Conservation (phyloP, 2,113 vertebrate species). For the Vicugna pacos region DNA sequence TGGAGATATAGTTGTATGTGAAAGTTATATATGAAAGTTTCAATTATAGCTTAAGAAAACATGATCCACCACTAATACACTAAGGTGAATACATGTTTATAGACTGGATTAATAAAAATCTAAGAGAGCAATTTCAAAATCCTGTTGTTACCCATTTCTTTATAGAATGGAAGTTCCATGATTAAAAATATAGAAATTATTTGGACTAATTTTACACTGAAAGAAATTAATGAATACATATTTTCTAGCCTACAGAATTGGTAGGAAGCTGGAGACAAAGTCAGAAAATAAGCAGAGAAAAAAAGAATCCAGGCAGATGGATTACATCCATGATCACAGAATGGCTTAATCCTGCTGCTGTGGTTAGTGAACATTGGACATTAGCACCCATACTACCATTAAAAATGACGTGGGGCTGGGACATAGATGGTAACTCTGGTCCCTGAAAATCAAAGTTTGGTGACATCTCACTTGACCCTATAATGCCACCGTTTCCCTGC, state of each 20-base stretch:
- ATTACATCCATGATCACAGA: background rate
- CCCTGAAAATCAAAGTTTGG: background rate
- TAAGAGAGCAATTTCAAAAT: background rate
- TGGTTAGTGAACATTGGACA: background rate
- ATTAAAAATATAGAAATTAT: background rate
- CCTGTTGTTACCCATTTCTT: background rate
- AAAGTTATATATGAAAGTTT: background rate
- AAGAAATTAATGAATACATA: background rate
- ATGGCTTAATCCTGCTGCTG: too few species aligned
- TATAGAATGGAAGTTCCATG: background rate
- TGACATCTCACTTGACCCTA: background rate
- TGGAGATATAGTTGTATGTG: background rate
- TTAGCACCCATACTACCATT: too few species aligned
- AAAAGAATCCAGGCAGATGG: background rate
- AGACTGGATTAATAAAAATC: background rate
- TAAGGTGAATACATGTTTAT: background rate
- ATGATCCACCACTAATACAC: background rate
- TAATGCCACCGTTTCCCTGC: rapidly evolving
- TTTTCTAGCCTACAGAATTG: background rate
- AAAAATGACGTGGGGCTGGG: background rate
- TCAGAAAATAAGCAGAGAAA: background rate
- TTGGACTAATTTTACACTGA: background rate
- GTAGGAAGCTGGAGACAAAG: background rate
- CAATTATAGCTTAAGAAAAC: background rate
- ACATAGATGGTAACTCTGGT: background rate